Evolutionary conservation across 2,797 vertebrate species (phyloP).

Genomic region (Buceros bicornis): DNA sequence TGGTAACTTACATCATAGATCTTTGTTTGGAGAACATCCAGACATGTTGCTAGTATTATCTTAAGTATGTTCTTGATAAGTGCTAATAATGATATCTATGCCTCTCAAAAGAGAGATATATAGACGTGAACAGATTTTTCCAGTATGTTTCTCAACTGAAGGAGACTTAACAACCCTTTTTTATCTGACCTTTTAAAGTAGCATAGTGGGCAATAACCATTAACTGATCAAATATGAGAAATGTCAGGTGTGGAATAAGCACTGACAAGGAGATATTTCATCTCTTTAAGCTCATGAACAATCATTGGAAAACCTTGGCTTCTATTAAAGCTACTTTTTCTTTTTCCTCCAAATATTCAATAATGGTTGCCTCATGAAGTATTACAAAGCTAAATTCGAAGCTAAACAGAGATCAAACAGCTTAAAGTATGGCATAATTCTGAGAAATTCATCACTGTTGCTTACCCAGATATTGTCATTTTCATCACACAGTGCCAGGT

Average conservation of each 20-base stretch:
- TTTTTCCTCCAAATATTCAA: background rate
- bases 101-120: conserved; percentile 42
- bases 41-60: conserved; percentile 36
- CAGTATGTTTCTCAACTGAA: conserved; percentile 58
- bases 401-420: conserved; percentile 56
- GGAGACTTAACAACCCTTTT: conserved; percentile 67
- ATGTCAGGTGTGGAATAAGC: conserved; percentile 76
- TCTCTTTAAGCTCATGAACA: conserved; percentile 70
- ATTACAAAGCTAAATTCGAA: conserved; percentile 55
- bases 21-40: conserved; percentile 48
- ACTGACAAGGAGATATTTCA: conserved; percentile 78
- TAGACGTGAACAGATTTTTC: conserved; percentile 39
- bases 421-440: conserved; percentile 47
- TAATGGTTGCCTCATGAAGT: conserved; percentile 46
- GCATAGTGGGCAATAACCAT: conserved; percentile 77
- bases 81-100: conserved; percentile 46
- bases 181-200: conserved; percentile 80
- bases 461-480: conserved; percentile 58
- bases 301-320: conserved; percentile 55
- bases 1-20: background rate
- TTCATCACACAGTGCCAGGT: conserved; percentile 50
- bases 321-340: conserved; percentile 1
- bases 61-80: conserved; percentile 44
- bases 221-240: conserved; percentile 81
- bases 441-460: conserved; percentile 66